A percentile compares a stretch with the other conserved stretches of the same genome.
Evolutionary conservation across 64 coral and sea anemone species (phyloP).

Genomic region (Porites australiensis): DNA sequence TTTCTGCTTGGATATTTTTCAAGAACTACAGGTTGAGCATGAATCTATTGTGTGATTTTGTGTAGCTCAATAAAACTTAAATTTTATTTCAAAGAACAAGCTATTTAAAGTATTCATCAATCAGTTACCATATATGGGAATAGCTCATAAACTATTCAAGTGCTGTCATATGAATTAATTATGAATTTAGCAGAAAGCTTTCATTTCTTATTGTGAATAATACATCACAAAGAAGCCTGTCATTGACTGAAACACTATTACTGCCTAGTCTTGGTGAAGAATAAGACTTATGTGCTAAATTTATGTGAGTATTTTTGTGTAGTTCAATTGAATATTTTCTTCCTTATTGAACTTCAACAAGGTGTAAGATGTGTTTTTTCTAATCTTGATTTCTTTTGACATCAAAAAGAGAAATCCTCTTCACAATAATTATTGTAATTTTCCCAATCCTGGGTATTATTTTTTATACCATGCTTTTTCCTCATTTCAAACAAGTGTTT

Average conservation of each 20-base stretch:
- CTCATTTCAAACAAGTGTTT: no score
- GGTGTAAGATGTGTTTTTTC: not conserved
- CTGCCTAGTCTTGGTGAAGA: not conserved
- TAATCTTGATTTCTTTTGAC: not conserved
- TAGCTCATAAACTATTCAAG: conserved; percentile 5
- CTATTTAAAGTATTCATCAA: not conserved
- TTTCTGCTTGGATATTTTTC: no score
- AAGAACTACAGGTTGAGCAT: no score
- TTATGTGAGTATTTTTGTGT: not conserved
- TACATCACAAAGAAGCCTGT: conserved; percentile 8
- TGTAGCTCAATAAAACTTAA: no score
- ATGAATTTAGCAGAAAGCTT: conserved; percentile 15
- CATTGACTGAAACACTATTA: conserved; percentile 25
- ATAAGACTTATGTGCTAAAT: not conserved
- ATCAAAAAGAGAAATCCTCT: no score
- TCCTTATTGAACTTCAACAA: not conserved
- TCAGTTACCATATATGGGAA: not conserved
- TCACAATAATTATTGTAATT: no score
- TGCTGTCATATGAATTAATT: conserved; percentile 7
- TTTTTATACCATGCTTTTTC: no score
- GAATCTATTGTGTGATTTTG: no score
- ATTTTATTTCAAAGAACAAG: no score
- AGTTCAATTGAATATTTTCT: not conserved
- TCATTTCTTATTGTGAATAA: conserved; percentile 11
- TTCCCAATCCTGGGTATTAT: no score